A percentile compares a stretch with the other conserved stretches of the same genome.
phyloP scores from a whole-genome alignment of 2,888 invertebrate species.

The Eucera pruinosa region DNA sequence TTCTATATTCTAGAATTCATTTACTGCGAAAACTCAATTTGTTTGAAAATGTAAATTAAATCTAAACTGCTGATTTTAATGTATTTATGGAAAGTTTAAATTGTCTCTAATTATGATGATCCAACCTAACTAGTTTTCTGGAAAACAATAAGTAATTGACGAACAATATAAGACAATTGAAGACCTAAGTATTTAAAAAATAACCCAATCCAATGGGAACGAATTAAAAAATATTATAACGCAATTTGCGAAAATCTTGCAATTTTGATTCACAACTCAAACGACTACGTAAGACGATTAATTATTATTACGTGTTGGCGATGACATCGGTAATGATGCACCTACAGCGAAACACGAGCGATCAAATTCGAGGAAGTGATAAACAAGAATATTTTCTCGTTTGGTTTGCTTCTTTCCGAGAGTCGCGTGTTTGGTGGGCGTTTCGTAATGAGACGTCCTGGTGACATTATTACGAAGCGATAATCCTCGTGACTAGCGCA shows the following conservation, averaged over 20 bases:
- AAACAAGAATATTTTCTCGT: conserved; percentile 39
- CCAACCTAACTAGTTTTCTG: too few relatives aligned
- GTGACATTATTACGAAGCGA: conserved; percentile 53
- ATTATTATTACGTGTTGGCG: conserved; percentile 15
- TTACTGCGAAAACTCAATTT: too few relatives aligned
- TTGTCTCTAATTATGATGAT: too few relatives aligned
- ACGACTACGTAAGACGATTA: not conserved
- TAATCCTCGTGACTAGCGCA: conserved; percentile 64
- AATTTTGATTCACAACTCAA: not conserved
- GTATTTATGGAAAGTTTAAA: too few relatives aligned
- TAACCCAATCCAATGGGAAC: too few relatives aligned
- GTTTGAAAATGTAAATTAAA: too few relatives aligned
- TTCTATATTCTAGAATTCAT: too few relatives aligned
- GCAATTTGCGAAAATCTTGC: not conserved
- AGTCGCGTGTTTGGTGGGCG: conserved; percentile 39
- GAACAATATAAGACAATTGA: too few relatives aligned
- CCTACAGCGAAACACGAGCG: not conserved
- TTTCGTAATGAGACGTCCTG: conserved; percentile 60
- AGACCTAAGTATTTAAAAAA: too few relatives aligned
- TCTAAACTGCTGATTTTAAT: too few relatives aligned
- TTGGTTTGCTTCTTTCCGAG: conserved; percentile 6
- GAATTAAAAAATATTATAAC: too few relatives aligned
- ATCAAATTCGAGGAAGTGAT: conserved; percentile 36
- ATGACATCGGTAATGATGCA: conserved; percentile 24
- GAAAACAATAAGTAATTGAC: too few relatives aligned